Base-by-base conservation (phyloP, 37 sponge, comb jelly and placozoan species). In the Geodia barretti region DNA sequence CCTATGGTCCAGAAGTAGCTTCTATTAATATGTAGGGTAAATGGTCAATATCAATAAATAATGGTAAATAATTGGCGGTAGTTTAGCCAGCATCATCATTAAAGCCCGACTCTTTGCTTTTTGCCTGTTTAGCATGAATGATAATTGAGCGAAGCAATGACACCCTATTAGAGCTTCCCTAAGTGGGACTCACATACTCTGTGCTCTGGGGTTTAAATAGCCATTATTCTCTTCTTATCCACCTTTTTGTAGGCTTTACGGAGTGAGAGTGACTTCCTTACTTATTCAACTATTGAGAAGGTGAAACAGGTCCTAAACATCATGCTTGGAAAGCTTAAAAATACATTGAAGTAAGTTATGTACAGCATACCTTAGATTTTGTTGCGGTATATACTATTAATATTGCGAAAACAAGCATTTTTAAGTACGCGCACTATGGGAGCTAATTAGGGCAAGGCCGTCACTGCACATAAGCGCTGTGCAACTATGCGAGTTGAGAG, bases 171-270 rank as follows among this genome's bases (percentile, higher is more conserved):
- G n/a, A n/a, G n/a, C n/a, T n/a, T n/a, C n/a, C n/a, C n/a, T n/a
- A n/a, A n/a, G n/a, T n/a, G n/a, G n/a, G n/a, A n/a, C n/a, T n/a
- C n/a, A n/a, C n/a, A n/a, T n/a, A n/a, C n/a, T n/a, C n/a, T n/a
- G n/a, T n/a, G n/a, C n/a, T n/a, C n/a, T 0, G 3, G 21, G 7
- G 11, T 62, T 28, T 9, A 28, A 28, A 2, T 2, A 28, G 64
- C 3, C 26, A 62, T 5, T 62, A n/a, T 58, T 62, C 64, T 62
- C 64, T 62, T 62, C 64, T 28, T 5, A 5, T 28, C n/a, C n/a
- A n/a, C n/a, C n/a, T n/a, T n/a, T n/a, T n/a, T 70, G 40, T 33
- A 84, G 84, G 20, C 4, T 32, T 67, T 67, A 66, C 40, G 73
- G 67, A 30, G 21, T 14, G 29, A 74, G 34, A 32, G 43, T 39